Conservation (phyloP, 2,888 invertebrate species). For the Omphaloscelis lunosa region DNA sequence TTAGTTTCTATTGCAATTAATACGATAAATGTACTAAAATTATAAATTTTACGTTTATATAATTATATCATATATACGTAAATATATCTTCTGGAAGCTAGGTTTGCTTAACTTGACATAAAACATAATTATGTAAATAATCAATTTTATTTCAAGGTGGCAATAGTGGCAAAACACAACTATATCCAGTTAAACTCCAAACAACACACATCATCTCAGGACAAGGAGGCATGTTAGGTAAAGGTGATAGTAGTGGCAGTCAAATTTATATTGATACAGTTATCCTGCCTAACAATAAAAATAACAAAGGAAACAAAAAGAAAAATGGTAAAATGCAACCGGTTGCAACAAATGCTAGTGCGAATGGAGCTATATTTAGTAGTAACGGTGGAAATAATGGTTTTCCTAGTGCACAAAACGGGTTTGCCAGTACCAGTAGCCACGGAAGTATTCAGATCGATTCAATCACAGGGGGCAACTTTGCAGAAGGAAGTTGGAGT, state of each 20-base stretch:
- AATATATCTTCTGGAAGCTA: neutral
- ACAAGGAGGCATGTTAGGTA: neutral
- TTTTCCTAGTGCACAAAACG: neutral
- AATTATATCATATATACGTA: neutral
- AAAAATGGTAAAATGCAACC: neutral
- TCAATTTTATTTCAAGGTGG: slow-evolving; percentile 19
- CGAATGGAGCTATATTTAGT: neutral
- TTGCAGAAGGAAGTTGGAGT: neutral
- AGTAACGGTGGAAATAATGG: neutral
- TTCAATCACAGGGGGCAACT: slow-evolving; percentile 25
- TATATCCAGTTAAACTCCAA: slow-evolving; percentile 1
- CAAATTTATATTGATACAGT: slow-evolving; percentile 16
- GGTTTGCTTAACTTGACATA: neutral
- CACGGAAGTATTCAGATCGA: slow-evolving; percentile 12
- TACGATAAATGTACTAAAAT: neutral
- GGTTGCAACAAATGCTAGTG: neutral
- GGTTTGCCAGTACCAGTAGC: neutral
- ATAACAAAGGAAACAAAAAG: slow-evolving; percentile 6
- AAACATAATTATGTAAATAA: neutral
- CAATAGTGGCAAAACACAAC: slow-evolving; percentile 24
- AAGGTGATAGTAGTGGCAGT: neutral
- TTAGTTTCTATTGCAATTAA: neutral
- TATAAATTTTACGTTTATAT: neutral
- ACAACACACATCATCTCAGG: neutral
- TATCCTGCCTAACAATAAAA: slow-evolving; percentile 6